Conservation (phyloP, 2,888 invertebrate species). For the Didymodactylos carnosus region DNA sequence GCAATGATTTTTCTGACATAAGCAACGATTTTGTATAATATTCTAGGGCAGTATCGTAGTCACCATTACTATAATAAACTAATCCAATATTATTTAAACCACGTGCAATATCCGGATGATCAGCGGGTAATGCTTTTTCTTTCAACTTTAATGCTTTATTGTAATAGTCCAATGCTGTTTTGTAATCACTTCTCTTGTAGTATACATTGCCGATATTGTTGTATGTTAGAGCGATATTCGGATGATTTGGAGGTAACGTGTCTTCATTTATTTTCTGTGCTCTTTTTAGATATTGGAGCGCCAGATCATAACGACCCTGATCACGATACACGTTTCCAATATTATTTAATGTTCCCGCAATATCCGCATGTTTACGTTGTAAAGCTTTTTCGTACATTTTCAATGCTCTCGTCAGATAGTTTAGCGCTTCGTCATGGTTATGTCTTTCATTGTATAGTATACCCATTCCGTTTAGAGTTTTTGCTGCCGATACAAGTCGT, state of each 20-base stretch:
- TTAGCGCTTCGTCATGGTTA: not conserved
- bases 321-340: not conserved
- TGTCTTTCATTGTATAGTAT: not conserved
- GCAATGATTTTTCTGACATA: no score
- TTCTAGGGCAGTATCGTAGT: no score
- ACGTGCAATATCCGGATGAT: not conserved
- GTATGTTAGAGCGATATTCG: not conserved
- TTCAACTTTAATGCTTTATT: not conserved
- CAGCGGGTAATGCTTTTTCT: not conserved
- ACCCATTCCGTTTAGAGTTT: not conserved
- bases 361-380: not conserved
- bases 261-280: not conserved
- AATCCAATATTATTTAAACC: not conserved
- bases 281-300: not conserved
- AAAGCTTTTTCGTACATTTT: not conserved
- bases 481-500: not conserved
- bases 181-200: not conserved
- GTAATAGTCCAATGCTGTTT: not conserved
- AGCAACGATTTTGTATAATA: no score
- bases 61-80: no score
- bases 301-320: not conserved
- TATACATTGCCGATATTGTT: not conserved
- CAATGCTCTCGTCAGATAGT: no score
- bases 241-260: not conserved
- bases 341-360: not conserved